Percentiles rank a stretch among this genome's conserved stretches.
Conservation (phyloP, 2,797 vertebrate species). For the Sylvia borin region DNA sequence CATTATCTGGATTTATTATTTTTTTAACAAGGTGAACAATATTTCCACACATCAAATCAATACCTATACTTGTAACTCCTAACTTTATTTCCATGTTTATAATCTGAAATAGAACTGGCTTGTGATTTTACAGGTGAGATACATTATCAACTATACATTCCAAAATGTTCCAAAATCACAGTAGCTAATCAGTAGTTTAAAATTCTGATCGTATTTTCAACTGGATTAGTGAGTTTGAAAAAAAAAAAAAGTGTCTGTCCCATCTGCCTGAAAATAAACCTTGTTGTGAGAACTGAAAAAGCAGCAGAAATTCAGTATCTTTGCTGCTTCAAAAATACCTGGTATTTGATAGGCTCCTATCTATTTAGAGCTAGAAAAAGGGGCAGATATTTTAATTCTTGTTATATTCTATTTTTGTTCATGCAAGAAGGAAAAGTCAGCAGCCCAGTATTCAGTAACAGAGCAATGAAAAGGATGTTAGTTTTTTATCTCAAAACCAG, state of each 20-base stretch:
- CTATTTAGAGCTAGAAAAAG: neutral
- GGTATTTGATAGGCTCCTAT: neutral
- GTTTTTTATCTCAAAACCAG: neutral
- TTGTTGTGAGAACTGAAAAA: neutral
- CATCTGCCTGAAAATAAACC: neutral
- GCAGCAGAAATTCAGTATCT: neutral
- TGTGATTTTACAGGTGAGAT: neutral
- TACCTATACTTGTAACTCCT: neutral
- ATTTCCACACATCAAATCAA: neutral
- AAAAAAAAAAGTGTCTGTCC: neutral
- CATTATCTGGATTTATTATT: neutral
- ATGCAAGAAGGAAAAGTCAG: neutral
- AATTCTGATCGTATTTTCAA: neutral
- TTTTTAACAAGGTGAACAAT: neutral
- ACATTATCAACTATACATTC: rapidly evolving
- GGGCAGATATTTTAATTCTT: neutral
- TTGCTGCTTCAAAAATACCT: neutral
- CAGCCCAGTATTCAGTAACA: neutral
- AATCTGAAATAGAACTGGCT: neutral
- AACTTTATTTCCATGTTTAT: neutral
- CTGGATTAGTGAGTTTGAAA: neutral
- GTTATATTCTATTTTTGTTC: neutral
- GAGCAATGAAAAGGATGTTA: neutral
- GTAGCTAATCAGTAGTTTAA: neutral
- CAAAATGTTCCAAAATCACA: neutral